Evolutionary conservation across 92 coral and sea anemone species (phyloP), one percentile per base, ranked within the genome.

Genomic region (Plumapathes pennacea): DNA sequence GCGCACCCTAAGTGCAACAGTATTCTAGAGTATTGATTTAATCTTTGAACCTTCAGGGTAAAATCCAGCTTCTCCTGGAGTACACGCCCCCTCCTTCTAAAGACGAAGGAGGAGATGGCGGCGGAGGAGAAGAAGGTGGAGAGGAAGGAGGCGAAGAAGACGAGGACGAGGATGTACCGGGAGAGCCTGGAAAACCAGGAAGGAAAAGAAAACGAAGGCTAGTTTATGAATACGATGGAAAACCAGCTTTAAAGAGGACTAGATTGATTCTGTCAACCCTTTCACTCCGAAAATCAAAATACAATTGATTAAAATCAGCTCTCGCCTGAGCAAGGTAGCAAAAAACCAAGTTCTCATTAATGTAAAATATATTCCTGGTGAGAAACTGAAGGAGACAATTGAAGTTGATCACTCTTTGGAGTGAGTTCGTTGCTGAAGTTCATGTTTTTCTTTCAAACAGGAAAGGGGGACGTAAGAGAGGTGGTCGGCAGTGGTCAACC

Each of bases 401-500:
- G n/a, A n/a, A n/a, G n/a, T n/a, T n/a, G n/a, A n/a, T n/a, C n/a
- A n/a, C n/a, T n/a, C n/a, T n/a, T n/a, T n/a, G n/a, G n/a, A n/a
- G n/a, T n/a, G n/a, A n/a, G n/a, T n/a, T n/a, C n/a, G n/a, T n/a
- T n/a, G 48, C 40, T 36, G 27, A 4, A 46, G 41, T 5, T 10
- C 3, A 20, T 30, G 7, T 42, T 18, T 18, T 21, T 31, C 41
- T 29, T 21, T 5, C 9, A 49, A 41, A 31, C 19, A 78, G 85
- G 25, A 74, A 39, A 52, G 58, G 32, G 30, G 20, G 71, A 3
- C 44, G 76, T 32, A 62, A 50, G 26, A 45, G 78, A 10, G 72
- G 57, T 21, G 71, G 65, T 7, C 84, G 90, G 31, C 74, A 78
- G 42, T 76, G 91, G 88, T 85, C 97, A 33, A 81, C 72, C 26